These are phyloP conservation scores for Dryobates pubescens DNA, from an alignment of 2,797 vertebrate species.

Conservation along the genomic window DNA sequence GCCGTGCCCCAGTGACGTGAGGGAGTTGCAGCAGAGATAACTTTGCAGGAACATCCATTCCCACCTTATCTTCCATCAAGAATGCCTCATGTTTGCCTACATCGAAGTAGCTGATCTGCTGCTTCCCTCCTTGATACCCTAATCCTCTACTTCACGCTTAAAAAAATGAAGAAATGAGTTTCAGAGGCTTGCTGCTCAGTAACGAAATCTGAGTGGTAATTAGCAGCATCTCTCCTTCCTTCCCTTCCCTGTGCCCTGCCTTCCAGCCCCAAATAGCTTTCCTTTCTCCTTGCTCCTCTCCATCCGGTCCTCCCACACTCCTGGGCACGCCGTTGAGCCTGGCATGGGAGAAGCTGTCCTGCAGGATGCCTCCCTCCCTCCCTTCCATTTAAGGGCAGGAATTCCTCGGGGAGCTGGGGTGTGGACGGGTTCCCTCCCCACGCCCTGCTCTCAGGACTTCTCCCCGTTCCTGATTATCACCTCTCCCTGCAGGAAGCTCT, in stretches of 20 bases:
- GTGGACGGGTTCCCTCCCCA: slow-evolving; percentile 35
- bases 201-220: slow-evolving; percentile 27
- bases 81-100: neutral
- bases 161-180: no score
- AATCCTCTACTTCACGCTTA: neutral
- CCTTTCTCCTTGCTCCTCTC: slow-evolving; percentile 24
- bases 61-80: slow-evolving; percentile 50
- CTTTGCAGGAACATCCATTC: slow-evolving; percentile 35
- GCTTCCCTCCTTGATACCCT: neutral
- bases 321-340: slow-evolving; percentile 44
- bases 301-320: slow-evolving; percentile 67
- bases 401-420: slow-evolving; percentile 7
- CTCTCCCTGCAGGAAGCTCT: slow-evolving; percentile 52
- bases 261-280: slow-evolving; percentile 67
- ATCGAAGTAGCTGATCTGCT: slow-evolving; percentile 32
- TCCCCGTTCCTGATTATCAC: slow-evolving; percentile 13
- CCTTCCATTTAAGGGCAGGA: slow-evolving; percentile 64
- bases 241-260: slow-evolving; percentile 58
- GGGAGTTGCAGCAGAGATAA: slow-evolving; percentile 9
- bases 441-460: neutral
- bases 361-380: slow-evolving; percentile 50
- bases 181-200: slow-evolving; percentile 12
- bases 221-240: slow-evolving; percentile 5
- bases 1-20: neutral
- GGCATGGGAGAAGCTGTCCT: slow-evolving; percentile 33